phyloP scores from a whole-genome alignment of 1,140 invertebrate species.

The Heliconius hewitsoni region DNA sequence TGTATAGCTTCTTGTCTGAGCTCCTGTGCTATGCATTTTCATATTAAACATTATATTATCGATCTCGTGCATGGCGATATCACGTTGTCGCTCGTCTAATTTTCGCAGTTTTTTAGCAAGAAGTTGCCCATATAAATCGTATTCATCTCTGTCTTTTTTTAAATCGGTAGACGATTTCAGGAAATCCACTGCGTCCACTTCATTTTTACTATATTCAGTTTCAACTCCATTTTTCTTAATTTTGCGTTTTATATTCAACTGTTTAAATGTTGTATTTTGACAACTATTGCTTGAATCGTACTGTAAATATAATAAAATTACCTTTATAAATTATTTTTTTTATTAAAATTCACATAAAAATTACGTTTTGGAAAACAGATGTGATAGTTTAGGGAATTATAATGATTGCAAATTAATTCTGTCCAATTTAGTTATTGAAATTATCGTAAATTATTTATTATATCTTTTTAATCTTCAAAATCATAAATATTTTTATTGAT shows the following conservation, averaged over 20 bases:
- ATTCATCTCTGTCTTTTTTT: slow-evolving; percentile 54
- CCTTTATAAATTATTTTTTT: neutral
- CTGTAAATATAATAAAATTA: slow-evolving; percentile 17
- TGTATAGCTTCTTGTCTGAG: slow-evolving; percentile 43
- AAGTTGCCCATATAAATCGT: slow-evolving; percentile 64
- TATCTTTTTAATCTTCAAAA: no score
- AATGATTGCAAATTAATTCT: no score
- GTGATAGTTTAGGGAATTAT: no score
- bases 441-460: no score
- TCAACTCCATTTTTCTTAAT: neutral
- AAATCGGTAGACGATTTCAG: slow-evolving; percentile 14
- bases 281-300: slow-evolving; percentile 23
- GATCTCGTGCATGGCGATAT: slow-evolving; percentile 72
- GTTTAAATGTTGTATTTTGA: slow-evolving; percentile 27
- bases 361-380: no score
- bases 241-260: slow-evolving; percentile 2
- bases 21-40: slow-evolving; percentile 59
- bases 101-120: slow-evolving; percentile 70
- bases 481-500: no score
- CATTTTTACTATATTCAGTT: slow-evolving; percentile 22
- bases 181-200: slow-evolving; percentile 20
- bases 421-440: no score
- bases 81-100: slow-evolving; percentile 68
- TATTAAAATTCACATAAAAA: no score
- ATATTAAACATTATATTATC: slow-evolving; percentile 74